phyloP scores from a whole-genome alignment of 1,140 invertebrate genomes.

The Lepidotrigona ventralis region DNA sequence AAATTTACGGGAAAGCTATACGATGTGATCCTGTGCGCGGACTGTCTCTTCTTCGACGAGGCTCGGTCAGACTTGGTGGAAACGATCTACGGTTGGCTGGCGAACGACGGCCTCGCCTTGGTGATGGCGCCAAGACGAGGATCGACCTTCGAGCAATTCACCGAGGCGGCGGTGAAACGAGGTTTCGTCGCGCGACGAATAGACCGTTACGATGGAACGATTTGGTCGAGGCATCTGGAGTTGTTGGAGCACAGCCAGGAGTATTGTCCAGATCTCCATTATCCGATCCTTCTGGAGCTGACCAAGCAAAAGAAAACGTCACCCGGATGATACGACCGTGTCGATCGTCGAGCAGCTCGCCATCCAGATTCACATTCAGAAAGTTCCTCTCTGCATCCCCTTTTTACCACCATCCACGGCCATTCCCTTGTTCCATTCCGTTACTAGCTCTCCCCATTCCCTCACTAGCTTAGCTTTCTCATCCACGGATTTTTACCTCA shows the following conservation, averaged over 20 bases:
- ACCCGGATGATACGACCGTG: slow-evolving; percentile 68
- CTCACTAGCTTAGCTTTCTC: not conserved
- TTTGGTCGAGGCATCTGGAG: slow-evolving; percentile 85
- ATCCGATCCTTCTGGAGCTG: slow-evolving; percentile 84
- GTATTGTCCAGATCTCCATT: slow-evolving; percentile 86
- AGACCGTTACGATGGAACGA: slow-evolving; percentile 83
- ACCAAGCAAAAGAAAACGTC: slow-evolving; percentile 77
- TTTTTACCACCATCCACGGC: not conserved
- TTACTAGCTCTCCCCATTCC: not conserved
- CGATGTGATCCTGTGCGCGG: slow-evolving; percentile 88
- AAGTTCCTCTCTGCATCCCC: not conserved
- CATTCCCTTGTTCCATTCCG: not conserved
- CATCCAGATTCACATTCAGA: slow-evolving; percentile 11
- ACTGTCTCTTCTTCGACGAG: slow-evolving; percentile 93
- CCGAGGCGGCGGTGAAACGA: slow-evolving; percentile 81
- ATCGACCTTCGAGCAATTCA: slow-evolving; percentile 86
- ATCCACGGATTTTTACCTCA: too few relatives aligned
- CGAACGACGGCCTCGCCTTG: slow-evolving; percentile 84
- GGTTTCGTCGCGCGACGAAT: slow-evolving; percentile 82
- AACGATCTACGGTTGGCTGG: slow-evolving; percentile 85
- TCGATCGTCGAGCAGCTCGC: slow-evolving; percentile 33
- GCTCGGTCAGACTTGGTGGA: slow-evolving; percentile 86
- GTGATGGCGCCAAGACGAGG: slow-evolving; percentile 90
- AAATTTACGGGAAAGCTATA: slow-evolving; percentile 76
- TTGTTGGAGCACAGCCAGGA: slow-evolving; percentile 81